Base-by-base conservation (phyloP, 2,113 vertebrate species). In the Pelodiscus sinensis region DNA sequence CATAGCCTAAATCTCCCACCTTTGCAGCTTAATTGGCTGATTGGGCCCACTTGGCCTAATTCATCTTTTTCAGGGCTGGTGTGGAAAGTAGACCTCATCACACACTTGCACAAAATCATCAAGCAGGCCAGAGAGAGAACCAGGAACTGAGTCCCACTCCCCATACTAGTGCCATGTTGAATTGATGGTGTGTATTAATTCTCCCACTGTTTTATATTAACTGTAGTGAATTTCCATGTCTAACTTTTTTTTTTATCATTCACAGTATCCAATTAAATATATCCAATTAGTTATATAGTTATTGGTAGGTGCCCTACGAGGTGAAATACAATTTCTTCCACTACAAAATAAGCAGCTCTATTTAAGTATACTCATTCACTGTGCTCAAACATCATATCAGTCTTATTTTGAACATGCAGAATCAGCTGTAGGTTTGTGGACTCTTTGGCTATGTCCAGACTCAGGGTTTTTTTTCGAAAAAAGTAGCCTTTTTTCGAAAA, bases 161-260 rank as follows among this genome's bases (percentile, higher is more conserved):
- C 44, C 25, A 52, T 1, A 3, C 44, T 91, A 52, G 78, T 78
- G 92, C 94, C 84, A 60, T 4, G 2, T n/a, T 15, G 78, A 85
- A 82, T 14, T 85, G 89, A 90, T 78, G 75, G 82, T 22, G 8
- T 93, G 71, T 88, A 85, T 95, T 95, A 79, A 93, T 94, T 94
- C 92, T 88, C 92, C 80, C 78, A 71, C 55, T 91, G 92, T 81
- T 77, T 94, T 73, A 85, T 27, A 6, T 87, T 57, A 81, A 79
- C 60, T 89, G 29, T 50, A 79, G 38, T 71, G 79, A 86, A 71
- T 93, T 96, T 92, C 92, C 85, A 92, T 83, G 89, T 89, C 57
- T 86, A 73, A 92, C 60, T 88, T 71, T 73, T 88, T 71, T 73
- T 82, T 88, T 91, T 79, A 88, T 94, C 84, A 92, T 82, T 89